Evolutionary conservation across 2,888 invertebrate genomes (phyloP).

Genomic region (Lymantria dispar): DNA sequence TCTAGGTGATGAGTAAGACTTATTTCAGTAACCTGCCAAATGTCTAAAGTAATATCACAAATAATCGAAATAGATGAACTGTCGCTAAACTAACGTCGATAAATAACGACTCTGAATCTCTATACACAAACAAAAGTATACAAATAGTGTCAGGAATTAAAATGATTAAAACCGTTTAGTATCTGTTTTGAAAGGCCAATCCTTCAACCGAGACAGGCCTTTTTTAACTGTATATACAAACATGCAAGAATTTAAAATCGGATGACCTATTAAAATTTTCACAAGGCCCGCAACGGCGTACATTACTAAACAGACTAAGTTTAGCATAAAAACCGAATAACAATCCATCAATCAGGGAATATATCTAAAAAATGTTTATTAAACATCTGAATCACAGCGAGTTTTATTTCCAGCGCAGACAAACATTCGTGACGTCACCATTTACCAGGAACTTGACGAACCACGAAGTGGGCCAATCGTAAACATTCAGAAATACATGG

Average conservation of each 20-base stretch:
- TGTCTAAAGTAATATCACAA: too few relatives aligned
- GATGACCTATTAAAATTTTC: neutral
- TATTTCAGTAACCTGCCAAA: too few relatives aligned
- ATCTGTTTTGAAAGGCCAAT: too few relatives aligned
- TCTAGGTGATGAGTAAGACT: too few relatives aligned
- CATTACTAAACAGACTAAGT: neutral
- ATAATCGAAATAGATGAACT: too few relatives aligned
- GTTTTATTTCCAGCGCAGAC: conserved; percentile 2
- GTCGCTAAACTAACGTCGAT: too few relatives aligned
- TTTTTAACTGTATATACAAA: neutral
- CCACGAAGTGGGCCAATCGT: conserved; percentile 16
- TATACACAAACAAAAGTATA: too few relatives aligned
- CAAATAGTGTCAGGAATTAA: too few relatives aligned
- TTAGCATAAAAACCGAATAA: conserved; percentile 3
- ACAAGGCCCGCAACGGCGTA: neutral
- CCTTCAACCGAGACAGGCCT: too few relatives aligned
- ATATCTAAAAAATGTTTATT: conserved; percentile 4
- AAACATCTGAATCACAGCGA: conserved; percentile 6
- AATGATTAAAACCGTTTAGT: too few relatives aligned
- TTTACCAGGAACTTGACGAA: conserved; percentile 11
- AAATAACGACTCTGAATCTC: too few relatives aligned
- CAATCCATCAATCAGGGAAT: conserved; percentile 5
- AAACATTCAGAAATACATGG: conserved; percentile 20
- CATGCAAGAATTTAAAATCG: neutral
- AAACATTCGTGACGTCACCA: conserved; percentile 7